These are phyloP conservation scores for Oxyruncus cristatus DNA, from an alignment of 2,113 vertebrate species.

Conservation along the genomic window DNA sequence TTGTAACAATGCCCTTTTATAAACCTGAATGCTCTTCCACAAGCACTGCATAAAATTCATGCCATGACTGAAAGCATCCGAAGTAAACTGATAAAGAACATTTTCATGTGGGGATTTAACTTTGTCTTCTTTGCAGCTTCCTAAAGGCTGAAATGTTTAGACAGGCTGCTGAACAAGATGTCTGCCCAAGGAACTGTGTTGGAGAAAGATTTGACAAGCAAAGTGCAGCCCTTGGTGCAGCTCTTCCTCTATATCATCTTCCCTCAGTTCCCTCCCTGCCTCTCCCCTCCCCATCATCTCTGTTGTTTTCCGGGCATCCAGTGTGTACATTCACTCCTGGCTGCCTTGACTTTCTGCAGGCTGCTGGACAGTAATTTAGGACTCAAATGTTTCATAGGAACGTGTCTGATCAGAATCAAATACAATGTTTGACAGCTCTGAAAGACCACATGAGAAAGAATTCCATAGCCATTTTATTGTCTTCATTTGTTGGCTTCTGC, in stretches of 20 bases:
- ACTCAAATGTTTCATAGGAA: not conserved
- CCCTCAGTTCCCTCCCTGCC: fast-evolving
- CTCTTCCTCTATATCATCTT: not conserved
- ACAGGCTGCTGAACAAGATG: not conserved
- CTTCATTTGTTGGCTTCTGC: not conserved
- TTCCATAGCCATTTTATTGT: not conserved
- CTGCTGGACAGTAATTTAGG: not conserved
- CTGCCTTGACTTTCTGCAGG: not conserved
- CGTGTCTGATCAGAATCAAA: not conserved
- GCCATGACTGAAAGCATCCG: not conserved
- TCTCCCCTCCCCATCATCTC: not conserved
- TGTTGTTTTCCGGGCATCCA: not conserved
- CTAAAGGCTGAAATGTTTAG: not conserved
- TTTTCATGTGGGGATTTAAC: not conserved
- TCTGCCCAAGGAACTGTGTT: not conserved
- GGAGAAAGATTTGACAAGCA: not conserved
- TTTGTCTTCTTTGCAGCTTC: not conserved
- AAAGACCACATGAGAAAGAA: not conserved
- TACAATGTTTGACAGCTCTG: not conserved
- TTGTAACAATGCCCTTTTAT: not conserved
- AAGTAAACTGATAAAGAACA: not conserved
- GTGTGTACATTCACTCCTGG: not conserved
- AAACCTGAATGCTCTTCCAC: not conserved
- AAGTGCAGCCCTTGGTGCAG: not conserved
- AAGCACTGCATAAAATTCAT: not conserved